Evolutionary conservation across 2,113 vertebrate genomes (phyloP).

Genomic region (Cinclus mexicanus): DNA sequence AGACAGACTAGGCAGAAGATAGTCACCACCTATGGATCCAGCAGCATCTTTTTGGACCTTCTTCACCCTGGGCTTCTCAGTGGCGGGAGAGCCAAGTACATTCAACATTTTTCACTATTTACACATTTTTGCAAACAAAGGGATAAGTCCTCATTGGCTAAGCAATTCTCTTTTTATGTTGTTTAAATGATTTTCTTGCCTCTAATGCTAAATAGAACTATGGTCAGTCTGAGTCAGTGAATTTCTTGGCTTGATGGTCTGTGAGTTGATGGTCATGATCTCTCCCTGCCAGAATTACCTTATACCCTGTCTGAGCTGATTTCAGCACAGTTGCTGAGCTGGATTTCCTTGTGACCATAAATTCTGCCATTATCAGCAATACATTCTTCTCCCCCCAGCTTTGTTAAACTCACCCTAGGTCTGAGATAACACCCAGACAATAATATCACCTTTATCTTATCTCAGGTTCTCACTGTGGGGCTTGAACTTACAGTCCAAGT

Average conservation of each 20-base stretch:
- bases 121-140: not conserved
- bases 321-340: not conserved
- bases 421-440: not conserved
- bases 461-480: fast-evolving
- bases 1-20: not conserved
- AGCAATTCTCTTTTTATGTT: not conserved
- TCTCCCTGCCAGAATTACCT: not conserved
- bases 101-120: not conserved
- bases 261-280: not conserved
- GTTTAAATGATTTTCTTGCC: not conserved
- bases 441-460: not conserved
- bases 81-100: not conserved
- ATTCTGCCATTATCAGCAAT: not conserved
- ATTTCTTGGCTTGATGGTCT: not conserved
- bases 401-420: not conserved
- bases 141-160: not conserved
- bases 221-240: not conserved
- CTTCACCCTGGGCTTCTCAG: not conserved
- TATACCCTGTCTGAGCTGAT: not conserved
- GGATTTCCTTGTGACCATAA: not conserved
- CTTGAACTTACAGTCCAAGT: not conserved
- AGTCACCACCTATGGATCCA: no score
- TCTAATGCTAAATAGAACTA: not conserved
- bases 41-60: not conserved
- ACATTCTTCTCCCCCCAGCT: not conserved